Evolutionary conservation across 2,797 vertebrate species (phyloP).

Genomic region (Leptoclinus maculatus): DNA sequence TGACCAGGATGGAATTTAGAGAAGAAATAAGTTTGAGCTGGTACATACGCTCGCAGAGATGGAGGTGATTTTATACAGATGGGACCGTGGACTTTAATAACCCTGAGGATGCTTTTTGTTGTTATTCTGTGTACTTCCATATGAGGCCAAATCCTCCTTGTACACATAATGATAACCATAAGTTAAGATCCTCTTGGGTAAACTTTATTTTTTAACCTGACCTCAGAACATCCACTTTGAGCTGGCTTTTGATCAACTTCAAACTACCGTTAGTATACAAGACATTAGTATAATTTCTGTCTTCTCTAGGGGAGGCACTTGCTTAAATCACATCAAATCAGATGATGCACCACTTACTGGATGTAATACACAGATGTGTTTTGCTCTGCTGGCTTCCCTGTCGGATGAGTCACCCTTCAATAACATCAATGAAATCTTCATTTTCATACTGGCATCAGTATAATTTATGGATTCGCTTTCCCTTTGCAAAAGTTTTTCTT

Average conservation of each 20-base stretch:
- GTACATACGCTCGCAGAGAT: conserved; percentile 9
- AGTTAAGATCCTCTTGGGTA: conserved; percentile 30
- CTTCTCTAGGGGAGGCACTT: conserved; percentile 55
- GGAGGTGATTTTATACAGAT: conserved; percentile 40
- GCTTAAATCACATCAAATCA: conserved; percentile 65
- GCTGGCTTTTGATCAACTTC: conserved; percentile 56
- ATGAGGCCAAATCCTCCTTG: conserved; percentile 17
- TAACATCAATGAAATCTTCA: conserved; percentile 63
- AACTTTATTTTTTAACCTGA: conserved; percentile 41
- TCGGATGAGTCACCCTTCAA: conserved; percentile 59
- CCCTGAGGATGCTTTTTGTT: conserved; percentile 13
- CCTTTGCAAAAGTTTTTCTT: not conserved
- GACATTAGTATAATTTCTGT: conserved; percentile 53
- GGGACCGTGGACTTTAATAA: conserved; percentile 32
- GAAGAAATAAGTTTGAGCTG: conserved; percentile 11
- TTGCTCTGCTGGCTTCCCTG: conserved; percentile 45
- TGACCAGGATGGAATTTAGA: conserved; percentile 1
- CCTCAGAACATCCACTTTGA: conserved; percentile 44
- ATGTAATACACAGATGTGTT: conserved; percentile 61
- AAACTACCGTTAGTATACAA: conserved; percentile 49
- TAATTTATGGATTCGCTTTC: conserved; percentile 28
- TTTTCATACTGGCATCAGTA: conserved; percentile 52
- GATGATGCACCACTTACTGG: conserved; percentile 61
- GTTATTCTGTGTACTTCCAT: conserved; percentile 15
- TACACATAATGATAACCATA: conserved; percentile 40